These are phyloP conservation scores for Nasonia giraulti DNA, from an alignment of 1,140 invertebrate species.

Conservation along the genomic window DNA sequence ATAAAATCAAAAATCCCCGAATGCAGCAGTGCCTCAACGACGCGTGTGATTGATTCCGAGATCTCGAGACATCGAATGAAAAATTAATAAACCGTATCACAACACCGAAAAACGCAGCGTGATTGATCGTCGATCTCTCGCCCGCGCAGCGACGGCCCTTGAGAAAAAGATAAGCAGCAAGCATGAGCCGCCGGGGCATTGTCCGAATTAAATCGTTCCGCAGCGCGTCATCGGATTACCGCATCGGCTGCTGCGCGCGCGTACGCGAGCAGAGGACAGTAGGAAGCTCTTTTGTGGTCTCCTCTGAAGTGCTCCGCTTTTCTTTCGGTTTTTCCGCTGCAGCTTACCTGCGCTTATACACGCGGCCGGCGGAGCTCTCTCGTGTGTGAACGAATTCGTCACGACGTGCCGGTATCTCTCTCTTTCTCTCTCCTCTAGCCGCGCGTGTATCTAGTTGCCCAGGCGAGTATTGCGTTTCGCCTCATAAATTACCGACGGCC, in stretches of 20 bases:
- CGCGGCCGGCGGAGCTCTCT: not conserved
- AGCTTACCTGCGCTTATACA: not conserved
- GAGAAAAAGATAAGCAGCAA: not conserved
- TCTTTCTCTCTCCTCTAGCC: not conserved
- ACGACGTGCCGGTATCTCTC: slow-evolving; percentile 43
- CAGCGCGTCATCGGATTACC: slow-evolving; percentile 40
- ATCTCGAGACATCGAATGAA: not conserved
- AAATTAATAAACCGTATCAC: slow-evolving; percentile 13
- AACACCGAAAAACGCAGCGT: not conserved
- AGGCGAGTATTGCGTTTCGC: slow-evolving; percentile 15
- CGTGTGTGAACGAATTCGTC: slow-evolving; percentile 58
- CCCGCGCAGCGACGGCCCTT: not conserved
- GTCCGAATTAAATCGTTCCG: slow-evolving; percentile 38
- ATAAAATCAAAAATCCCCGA: not conserved
- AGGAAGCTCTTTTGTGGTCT: slow-evolving; percentile 7
- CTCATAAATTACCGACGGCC: slow-evolving; percentile 53
- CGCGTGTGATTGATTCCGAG: slow-evolving; percentile 17
- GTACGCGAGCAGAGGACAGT: not conserved
- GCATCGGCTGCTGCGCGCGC: not conserved
- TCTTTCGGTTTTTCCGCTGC: not conserved
- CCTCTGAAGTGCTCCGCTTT: slow-evolving; percentile 5
- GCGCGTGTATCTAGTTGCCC: slow-evolving; percentile 1
- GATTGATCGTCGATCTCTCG: slow-evolving; percentile 7
- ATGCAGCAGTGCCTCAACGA: not conserved
- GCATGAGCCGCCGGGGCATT: not conserved